Base-by-base conservation (phyloP, 2,888 invertebrate species). In the Cotesia congregata region DNA sequence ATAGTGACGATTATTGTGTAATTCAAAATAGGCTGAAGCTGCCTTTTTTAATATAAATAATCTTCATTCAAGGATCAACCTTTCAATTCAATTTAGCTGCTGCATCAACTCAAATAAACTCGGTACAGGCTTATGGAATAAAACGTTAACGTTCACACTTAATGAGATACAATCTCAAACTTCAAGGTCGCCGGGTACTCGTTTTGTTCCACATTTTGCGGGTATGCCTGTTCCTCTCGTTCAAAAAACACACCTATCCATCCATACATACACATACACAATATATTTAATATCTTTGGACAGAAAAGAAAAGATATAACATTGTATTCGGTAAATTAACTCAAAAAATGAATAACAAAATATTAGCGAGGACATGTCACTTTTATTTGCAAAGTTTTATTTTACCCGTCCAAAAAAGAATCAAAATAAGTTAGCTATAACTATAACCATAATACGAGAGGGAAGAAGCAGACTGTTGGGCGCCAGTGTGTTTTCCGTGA, bases 161-260 rank as follows among this genome's bases (percentile, higher is more conserved):
- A 50, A 50, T 50, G 72, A 73, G 72, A 73, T 73, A 73, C 50
- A 65, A 73, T 73, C 67, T 17, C 65, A 30, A 38, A 50, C 61
- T 67, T 59, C 73, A 73, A 73, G 73, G 73, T 73, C 67, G 67
- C 15, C 50, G 38, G 59, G 60, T 73, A 59, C 50, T 67, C 59
- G 39, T 64, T 62, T 60, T 38, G 59, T 67, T 59, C 67, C 41
- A 73, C 65, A 73, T 73, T 73, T 73, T 30, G 65, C 65, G 67
- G 67, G 59, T 61, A 17, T 60, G 30, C n/a, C 9, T 30, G 15
- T 40, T 50, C n/a, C 9, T 30, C 50, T 17, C 20, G 59, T 3
- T 50, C 17, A 70, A 17, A 60, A 70, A 12, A 70, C 17, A 9
- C 9, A 60, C 12, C 3, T 30, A 30, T 30, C 3, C 30, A 30